Percentiles rank a stretch among this genome's conserved stretches.
These are phyloP conservation scores for Formica selysi DNA, from an alignment of 1,140 invertebrate species.

Conservation along the genomic window DNA sequence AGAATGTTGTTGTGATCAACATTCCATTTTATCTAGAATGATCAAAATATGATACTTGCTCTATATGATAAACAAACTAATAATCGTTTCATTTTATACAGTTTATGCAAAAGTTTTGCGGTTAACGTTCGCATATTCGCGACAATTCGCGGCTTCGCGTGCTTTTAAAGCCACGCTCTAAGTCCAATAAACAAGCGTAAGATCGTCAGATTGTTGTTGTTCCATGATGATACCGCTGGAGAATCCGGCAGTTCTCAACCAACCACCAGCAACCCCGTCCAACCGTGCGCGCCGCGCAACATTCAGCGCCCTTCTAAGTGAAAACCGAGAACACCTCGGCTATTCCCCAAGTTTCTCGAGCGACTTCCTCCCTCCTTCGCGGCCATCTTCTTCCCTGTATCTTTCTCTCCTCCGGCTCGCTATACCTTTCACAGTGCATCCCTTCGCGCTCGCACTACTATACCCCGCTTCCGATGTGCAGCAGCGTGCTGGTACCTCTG, in stretches of 20 bases:
- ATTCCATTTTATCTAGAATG: conserved; percentile 29
- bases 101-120: not conserved
- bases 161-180: not conserved
- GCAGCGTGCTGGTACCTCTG: conserved; percentile 21
- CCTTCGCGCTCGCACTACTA: conserved; percentile 13
- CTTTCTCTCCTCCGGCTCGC: conserved; percentile 31
- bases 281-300: conserved; percentile 6
- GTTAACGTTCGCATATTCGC: not conserved
- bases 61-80: not conserved
- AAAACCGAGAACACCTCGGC: conserved; percentile 51
- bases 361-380: conserved; percentile 32
- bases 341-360: conserved; percentile 43
- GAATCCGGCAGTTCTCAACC: conserved; percentile 43
- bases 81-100: not conserved
- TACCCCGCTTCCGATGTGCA: conserved; percentile 6
- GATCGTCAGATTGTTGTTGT: conserved; percentile 46
- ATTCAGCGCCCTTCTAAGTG: conserved; percentile 29
- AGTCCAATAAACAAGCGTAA: not conserved
- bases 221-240: conserved; percentile 25
- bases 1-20: conserved; percentile 47
- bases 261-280: conserved; percentile 9
- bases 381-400: conserved; percentile 46
- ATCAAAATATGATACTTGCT: conserved; percentile 27
- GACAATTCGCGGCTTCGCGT: not conserved
- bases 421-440: conserved; percentile 1